Percentiles rank a stretch among this genome's conserved stretches.
phyloP scores from a whole-genome alignment of 2,888 invertebrate genomes.

The Tortricodes alternella region DNA sequence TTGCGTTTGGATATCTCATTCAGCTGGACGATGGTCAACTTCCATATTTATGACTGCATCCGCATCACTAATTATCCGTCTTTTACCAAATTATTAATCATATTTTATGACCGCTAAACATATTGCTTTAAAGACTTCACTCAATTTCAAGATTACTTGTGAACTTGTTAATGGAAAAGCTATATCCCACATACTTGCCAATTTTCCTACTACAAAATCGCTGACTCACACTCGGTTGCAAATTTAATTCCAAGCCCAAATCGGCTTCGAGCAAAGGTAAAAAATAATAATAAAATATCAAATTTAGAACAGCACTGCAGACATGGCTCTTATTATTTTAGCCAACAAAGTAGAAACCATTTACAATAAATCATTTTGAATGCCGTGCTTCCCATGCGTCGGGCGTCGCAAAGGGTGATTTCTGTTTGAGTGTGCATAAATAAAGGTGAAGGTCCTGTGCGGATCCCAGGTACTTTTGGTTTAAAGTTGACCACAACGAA shows the following conservation, averaged over 20 bases:
- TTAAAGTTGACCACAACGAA: slow-evolving; percentile 44
- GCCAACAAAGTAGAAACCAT: slow-evolving; percentile 83
- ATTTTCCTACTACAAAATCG: slow-evolving; percentile 34
- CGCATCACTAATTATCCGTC: slow-evolving; percentile 9
- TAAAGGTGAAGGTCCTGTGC: slow-evolving; percentile 78
- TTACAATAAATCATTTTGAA: slow-evolving; percentile 83
- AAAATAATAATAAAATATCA: slow-evolving; percentile 72
- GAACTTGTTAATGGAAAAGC: background rate
- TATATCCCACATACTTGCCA: background rate
- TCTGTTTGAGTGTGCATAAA: slow-evolving; percentile 81
- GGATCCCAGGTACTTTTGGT: slow-evolving; percentile 71
- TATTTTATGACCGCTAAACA: background rate
- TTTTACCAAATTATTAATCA: background rate
- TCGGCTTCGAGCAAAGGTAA: slow-evolving; percentile 63
- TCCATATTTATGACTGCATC: slow-evolving; percentile 43
- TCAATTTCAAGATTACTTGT: background rate
- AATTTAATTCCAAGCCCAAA: slow-evolving; percentile 61
- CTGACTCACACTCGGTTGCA: slow-evolving; percentile 60
- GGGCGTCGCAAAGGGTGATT: slow-evolving; percentile 82
- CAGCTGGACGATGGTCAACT: slow-evolving; percentile 51
- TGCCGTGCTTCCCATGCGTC: slow-evolving; percentile 79
- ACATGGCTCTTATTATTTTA: slow-evolving; percentile 78
- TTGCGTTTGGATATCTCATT: slow-evolving; percentile 72
- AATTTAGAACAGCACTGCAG: slow-evolving; percentile 76
- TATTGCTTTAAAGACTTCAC: background rate